phyloP scores from a whole-genome alignment of 92 coral and sea anemone species.

The Porites lobata region DNA sequence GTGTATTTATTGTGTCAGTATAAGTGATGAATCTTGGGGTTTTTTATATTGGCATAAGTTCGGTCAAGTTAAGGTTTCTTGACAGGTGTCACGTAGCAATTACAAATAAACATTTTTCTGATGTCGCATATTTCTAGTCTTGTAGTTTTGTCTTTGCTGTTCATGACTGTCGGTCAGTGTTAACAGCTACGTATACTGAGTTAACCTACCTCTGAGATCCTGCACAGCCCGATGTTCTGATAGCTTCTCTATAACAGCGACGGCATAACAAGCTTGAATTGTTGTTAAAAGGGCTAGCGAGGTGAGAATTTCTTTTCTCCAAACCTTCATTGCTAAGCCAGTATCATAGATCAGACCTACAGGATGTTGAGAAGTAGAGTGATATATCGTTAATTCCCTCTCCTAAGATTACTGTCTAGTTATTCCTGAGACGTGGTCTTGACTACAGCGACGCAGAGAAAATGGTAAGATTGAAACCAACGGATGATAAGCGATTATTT shows the following conservation, averaged over 20 bases:
- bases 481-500: too few relatives aligned
- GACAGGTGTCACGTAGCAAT: slow-evolving; percentile 1
- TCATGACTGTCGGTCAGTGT: background rate
- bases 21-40: too few relatives aligned
- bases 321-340: background rate
- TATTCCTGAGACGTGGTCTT: too few relatives aligned
- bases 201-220: background rate
- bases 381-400: too few relatives aligned
- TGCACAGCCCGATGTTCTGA: background rate
- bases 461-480: too few relatives aligned
- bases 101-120: slow-evolving; percentile 9
- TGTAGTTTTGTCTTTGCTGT: background rate
- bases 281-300: background rate
- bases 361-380: too few relatives aligned
- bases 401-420: too few relatives aligned
- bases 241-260: background rate
- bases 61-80: too few relatives aligned
- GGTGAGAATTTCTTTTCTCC: slow-evolving; percentile 12
- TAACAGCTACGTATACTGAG: too few relatives aligned
- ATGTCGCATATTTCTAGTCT: background rate
- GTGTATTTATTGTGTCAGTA: too few relatives aligned
- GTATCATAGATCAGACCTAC: background rate
- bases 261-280: background rate
- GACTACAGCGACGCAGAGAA: too few relatives aligned
- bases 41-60: too few relatives aligned